Evolutionary conservation across 1,140 invertebrate genomes (phyloP).

Genomic region (Eubasilissa regina): DNA sequence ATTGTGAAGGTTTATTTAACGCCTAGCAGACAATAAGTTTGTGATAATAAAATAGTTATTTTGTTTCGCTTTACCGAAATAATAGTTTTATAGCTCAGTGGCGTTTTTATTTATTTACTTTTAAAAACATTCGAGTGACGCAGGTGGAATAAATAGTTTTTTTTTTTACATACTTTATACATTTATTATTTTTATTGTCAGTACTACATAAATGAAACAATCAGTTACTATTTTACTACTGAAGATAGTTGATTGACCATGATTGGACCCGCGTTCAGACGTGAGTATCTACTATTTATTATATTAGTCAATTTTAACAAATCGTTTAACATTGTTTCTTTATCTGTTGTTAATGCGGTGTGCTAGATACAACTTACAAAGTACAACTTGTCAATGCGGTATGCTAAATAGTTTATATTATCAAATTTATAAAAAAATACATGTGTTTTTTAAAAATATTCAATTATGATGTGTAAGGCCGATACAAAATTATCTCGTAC

Average conservation of each 20-base stretch:
- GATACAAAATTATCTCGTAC: not conserved
- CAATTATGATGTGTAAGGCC: not conserved
- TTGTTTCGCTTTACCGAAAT: too few species aligned
- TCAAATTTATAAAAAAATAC: too few species aligned
- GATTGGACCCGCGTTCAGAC: slow-evolving; percentile 17
- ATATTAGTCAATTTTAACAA: not conserved
- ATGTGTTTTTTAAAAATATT: not conserved
- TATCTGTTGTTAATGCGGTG: too few species aligned
- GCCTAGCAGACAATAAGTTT: too few species aligned
- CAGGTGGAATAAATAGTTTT: not conserved
- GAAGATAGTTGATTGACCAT: slow-evolving; percentile 19
- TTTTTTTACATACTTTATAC: not conserved
- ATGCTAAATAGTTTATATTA: too few species aligned
- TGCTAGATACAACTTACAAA: too few species aligned
- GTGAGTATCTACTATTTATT: slow-evolving; percentile 28
- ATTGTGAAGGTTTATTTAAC: too few species aligned
- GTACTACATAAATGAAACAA: slow-evolving; percentile 30
- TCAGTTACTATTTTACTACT: not conserved
- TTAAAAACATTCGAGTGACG: not conserved
- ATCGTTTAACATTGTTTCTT: too few species aligned
- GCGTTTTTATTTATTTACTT: not conserved
- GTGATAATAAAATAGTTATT: too few species aligned
- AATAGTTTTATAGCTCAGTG: too few species aligned
- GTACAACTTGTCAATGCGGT: too few species aligned
- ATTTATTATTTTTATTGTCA: not conserved